Percentiles rank a stretch among this genome's conserved stretches.
Evolutionary conservation across 2,888 invertebrate genomes (phyloP).

Genomic region (Pasiphila rectangulata): DNA sequence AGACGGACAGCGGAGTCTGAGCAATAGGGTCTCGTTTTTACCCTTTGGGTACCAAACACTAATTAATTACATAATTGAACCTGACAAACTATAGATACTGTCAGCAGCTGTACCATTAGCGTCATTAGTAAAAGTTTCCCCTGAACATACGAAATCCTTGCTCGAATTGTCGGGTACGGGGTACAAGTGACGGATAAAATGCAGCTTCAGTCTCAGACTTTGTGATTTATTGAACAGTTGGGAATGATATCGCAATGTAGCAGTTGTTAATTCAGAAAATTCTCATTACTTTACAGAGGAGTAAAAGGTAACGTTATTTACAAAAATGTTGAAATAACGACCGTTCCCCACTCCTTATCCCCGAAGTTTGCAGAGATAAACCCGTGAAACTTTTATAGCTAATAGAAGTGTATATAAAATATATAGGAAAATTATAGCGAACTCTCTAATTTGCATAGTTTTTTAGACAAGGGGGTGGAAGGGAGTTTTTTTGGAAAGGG

Average conservation of each 20-base stretch:
- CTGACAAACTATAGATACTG: background rate
- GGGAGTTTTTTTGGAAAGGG: too few species aligned
- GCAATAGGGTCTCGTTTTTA: too few species aligned
- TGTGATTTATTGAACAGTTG: conserved; percentile 55
- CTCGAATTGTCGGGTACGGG: conserved; percentile 54
- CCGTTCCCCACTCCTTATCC: too few species aligned
- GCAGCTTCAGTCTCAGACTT: conserved; percentile 47
- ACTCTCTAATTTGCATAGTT: too few species aligned
- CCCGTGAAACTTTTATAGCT: too few species aligned
- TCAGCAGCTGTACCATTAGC: background rate
- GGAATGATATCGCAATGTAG: conserved; percentile 7
- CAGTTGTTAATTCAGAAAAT: background rate
- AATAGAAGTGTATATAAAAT: too few species aligned
- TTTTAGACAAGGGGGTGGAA: too few species aligned
- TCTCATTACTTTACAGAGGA: background rate
- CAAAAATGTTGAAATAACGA: too few species aligned
- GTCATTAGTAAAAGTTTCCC: conserved; percentile 4
- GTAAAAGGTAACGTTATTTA: background rate
- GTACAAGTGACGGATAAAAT: conserved; percentile 64
- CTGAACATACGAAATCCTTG: conserved; percentile 39
- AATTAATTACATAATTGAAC: too few species aligned
- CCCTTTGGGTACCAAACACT: background rate
- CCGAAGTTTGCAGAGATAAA: too few species aligned
- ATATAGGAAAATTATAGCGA: too few species aligned
- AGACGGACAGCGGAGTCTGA: too few species aligned